phyloP scores from a whole-genome alignment of 2,113 vertebrate genomes.

The Ictidomys tridecemlineatus region DNA sequence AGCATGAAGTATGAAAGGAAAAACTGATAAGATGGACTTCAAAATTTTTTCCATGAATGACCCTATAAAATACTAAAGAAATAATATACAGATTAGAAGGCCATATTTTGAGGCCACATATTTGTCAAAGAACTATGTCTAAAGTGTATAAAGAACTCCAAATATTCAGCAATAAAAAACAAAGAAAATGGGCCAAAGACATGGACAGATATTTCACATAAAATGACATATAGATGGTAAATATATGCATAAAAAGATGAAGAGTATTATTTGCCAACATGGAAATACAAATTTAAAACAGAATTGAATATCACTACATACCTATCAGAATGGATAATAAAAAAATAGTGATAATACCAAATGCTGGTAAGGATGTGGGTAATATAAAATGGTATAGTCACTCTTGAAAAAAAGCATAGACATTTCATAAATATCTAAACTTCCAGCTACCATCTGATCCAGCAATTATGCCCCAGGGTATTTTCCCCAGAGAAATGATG shows the following conservation, averaged over 20 bases:
- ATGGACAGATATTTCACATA: background rate
- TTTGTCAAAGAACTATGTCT: background rate
- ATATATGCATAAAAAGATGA: background rate
- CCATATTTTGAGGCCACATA: background rate
- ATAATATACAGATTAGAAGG: background rate
- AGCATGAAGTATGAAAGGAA: background rate
- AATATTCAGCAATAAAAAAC: background rate
- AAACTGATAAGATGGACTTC: background rate
- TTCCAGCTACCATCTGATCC: background rate
- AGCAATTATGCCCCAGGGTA: background rate
- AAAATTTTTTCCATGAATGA: background rate
- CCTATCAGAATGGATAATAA: background rate
- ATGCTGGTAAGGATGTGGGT: background rate
- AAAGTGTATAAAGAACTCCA: background rate
- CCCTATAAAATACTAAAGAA: background rate
- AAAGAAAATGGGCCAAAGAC: background rate
- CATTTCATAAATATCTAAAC: background rate
- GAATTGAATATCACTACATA: background rate
- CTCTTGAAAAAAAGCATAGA: background rate
- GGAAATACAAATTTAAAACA: background rate
- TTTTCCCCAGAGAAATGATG: background rate
- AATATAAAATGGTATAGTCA: background rate
- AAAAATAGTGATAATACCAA: background rate
- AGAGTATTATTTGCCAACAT: background rate
- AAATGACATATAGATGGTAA: background rate